Evolutionary conservation across 2,797 vertebrate genomes (phyloP).

Genomic region (Platyrinchus mystaceus): DNA sequence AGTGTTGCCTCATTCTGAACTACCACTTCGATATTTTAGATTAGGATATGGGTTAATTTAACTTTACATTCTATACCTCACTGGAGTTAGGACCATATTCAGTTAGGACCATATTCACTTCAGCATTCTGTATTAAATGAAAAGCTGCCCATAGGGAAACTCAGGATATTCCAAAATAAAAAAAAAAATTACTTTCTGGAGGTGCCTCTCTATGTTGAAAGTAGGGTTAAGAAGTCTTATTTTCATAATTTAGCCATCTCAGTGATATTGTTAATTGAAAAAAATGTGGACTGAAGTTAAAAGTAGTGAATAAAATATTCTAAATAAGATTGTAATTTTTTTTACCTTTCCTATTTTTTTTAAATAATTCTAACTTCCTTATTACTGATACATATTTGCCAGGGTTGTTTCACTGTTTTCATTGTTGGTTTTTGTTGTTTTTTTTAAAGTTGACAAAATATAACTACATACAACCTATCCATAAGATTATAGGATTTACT

Average conservation of each 20-base stretch:
- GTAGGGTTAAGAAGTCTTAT: neutral
- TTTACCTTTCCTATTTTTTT: neutral
- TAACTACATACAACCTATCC: neutral
- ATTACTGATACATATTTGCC: neutral
- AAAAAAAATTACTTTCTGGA: neutral
- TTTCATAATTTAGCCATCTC: neutral
- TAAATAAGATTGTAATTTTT: neutral
- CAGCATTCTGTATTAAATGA: neutral
- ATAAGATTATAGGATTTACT: neutral
- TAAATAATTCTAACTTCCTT: neutral
- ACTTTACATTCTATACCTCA: neutral
- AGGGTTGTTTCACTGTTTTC: neutral
- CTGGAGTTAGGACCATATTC: neutral
- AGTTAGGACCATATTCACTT: neutral
- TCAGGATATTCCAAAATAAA: neutral
- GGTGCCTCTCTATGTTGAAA: neutral
- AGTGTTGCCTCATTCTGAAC: neutral
- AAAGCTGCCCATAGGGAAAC: neutral
- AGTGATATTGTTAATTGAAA: neutral
- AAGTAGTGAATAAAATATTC: neutral
- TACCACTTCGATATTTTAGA: neutral
- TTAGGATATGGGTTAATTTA: neutral
- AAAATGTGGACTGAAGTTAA: neutral
- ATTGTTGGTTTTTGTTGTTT: neutral
- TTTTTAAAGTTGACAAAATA: neutral